A percentile compares a stretch with the other conserved stretches of the same genome.
These are phyloP conservation scores for Masnerella sp. DNA, from an alignment of 2,888 invertebrate species.

Conservation along the genomic window DNA sequence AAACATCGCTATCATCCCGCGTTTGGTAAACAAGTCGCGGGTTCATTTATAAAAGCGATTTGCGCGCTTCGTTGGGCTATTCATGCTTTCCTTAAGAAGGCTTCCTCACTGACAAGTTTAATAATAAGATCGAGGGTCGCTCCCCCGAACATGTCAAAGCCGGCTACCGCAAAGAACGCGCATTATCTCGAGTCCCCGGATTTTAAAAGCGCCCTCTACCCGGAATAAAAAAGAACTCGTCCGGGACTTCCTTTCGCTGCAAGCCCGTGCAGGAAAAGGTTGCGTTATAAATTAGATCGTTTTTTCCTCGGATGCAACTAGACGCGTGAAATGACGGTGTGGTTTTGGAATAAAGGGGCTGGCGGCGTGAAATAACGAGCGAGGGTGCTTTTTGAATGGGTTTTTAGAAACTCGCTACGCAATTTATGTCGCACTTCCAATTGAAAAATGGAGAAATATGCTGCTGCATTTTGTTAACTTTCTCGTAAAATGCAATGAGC, in stretches of 20 bases:
- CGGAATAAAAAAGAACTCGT: conserved; percentile 34
- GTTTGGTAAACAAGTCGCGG: conserved; percentile 8
- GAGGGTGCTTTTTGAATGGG: background rate
- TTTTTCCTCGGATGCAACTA: conserved; percentile 21
- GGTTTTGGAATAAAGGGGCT: conserved; percentile 13
- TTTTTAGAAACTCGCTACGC: background rate
- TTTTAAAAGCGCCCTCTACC: conserved; percentile 46
- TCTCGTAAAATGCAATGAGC: no score
- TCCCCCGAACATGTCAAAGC: conserved; percentile 31
- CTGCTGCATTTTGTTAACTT: no score
- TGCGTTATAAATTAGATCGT: conserved; percentile 41
- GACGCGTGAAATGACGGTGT: conserved; percentile 16
- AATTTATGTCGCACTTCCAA: conserved; percentile 1
- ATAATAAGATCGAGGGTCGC: conserved; percentile 56
- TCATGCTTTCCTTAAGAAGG: conserved; percentile 29
- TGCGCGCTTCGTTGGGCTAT: conserved; percentile 39
- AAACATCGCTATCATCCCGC: no score
- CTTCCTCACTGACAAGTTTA: conserved; percentile 44
- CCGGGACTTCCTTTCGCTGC: conserved; percentile 18
- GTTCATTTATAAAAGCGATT: conserved; percentile 34
- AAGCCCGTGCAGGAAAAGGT: conserved; percentile 28
- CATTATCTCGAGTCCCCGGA: conserved; percentile 56
- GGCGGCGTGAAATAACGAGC: conserved; percentile 13
- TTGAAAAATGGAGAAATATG: no score
- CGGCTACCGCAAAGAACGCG: conserved; percentile 50